phyloP scores from a whole-genome alignment of 2,797 vertebrate species.

The Bradypus variegatus region DNA sequence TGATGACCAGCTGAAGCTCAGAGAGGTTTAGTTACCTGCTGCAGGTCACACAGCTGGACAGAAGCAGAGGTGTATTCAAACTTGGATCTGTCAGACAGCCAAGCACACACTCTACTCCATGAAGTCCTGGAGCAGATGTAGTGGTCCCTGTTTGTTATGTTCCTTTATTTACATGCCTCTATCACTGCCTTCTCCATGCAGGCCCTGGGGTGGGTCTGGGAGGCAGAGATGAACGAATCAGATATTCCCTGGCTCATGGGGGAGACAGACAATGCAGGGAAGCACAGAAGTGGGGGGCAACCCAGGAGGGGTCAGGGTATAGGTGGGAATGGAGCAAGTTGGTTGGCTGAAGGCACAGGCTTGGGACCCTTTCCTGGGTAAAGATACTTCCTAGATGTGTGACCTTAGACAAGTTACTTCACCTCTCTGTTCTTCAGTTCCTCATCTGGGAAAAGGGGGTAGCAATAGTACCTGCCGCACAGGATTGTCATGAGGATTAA shows the following conservation, averaged over 20 bases:
- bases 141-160: not conserved
- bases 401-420: not conserved
- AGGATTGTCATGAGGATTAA: not conserved
- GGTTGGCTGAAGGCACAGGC: not conserved
- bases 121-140: not conserved
- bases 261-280: not conserved
- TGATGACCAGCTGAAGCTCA: not conserved
- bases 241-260: not conserved
- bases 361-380: not conserved
- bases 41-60: not conserved
- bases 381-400: not conserved
- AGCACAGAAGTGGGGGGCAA: not conserved
- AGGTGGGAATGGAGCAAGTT: not conserved
- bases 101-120: not conserved
- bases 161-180: not conserved
- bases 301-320: not conserved
- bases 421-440: not conserved
- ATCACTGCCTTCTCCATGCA: not conserved
- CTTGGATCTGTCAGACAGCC: not conserved
- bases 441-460: not conserved
- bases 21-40: not conserved
- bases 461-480: not conserved
- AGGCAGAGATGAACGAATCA: not conserved
- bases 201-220: not conserved
- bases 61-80: not conserved